phyloP scores from a whole-genome alignment of 2,797 vertebrate genomes.

The Linurgus olivaceus region DNA sequence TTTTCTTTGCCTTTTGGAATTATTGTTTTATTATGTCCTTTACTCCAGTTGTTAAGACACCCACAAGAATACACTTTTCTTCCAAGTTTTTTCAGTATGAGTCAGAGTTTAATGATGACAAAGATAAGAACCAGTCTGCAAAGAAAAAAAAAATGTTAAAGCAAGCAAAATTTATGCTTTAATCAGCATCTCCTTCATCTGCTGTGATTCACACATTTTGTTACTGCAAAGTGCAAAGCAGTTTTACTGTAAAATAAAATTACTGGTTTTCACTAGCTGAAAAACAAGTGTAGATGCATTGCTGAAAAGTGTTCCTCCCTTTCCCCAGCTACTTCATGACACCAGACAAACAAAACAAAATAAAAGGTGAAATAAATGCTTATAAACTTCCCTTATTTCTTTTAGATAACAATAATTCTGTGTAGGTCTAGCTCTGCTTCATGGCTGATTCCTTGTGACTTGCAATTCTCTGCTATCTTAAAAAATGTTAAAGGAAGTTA shows the following conservation, averaged over 20 bases:
- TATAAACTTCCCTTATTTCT: not conserved
- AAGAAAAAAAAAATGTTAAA: not conserved
- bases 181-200: constrained; percentile 37
- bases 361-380: not conserved
- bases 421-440: not conserved
- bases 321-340: not conserved
- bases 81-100: not conserved
- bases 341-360: not conserved
- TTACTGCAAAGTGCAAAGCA: not conserved
- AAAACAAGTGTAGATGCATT: not conserved
- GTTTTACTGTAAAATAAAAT: constrained; percentile 13
- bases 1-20: not conserved
- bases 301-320: not conserved
- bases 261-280: not conserved
- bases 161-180: constrained; percentile 32
- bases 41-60: not conserved
- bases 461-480: not conserved
- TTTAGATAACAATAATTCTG: not conserved
- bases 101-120: constrained; percentile 7
- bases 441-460: not conserved
- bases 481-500: not conserved
- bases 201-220: constrained; percentile 15
- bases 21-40: not conserved
- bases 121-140: not conserved
- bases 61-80: not conserved